phyloP scores from a whole-genome alignment of 2,113 vertebrate genomes.

The Varanus komodoensis region DNA sequence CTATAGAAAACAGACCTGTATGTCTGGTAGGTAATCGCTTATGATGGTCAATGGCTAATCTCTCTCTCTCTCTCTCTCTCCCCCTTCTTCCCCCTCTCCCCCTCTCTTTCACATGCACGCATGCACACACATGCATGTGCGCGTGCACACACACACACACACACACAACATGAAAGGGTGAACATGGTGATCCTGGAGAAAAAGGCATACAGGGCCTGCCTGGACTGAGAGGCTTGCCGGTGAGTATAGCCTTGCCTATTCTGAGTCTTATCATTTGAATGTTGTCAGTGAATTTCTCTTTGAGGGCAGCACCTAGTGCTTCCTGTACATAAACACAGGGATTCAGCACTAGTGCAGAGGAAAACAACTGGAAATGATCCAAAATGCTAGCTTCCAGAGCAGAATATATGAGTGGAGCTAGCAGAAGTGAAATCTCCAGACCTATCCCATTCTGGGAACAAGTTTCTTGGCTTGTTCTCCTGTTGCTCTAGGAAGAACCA shows the following conservation, averaged over 20 bases:
- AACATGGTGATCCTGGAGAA: slow-evolving; percentile 79
- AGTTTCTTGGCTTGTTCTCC: no score
- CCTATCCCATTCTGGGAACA: no score
- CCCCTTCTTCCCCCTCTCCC: neutral
- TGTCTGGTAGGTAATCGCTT: neutral
- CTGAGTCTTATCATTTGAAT: neutral
- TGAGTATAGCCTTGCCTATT: slow-evolving; percentile 66
- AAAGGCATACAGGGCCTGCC: slow-evolving; percentile 73
- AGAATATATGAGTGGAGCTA: no score
- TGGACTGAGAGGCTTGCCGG: slow-evolving; percentile 81
- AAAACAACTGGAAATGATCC: no score
- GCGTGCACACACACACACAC: no score
- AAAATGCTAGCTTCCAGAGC: no score
- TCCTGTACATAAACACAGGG: no score
- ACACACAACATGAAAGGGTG: slow-evolving; percentile 77
- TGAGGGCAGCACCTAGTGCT: neutral
- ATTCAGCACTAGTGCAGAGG: no score
- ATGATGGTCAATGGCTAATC: neutral
- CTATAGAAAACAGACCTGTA: neutral
- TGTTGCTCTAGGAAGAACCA: no score
- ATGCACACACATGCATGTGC: no score
- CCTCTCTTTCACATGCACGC: no score
- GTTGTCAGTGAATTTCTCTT: neutral
- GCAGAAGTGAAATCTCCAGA: no score
- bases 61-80: neutral